These are phyloP conservation scores for Diarsia dahlii DNA, from an alignment of 2,888 invertebrate species.

Conservation along the genomic window DNA sequence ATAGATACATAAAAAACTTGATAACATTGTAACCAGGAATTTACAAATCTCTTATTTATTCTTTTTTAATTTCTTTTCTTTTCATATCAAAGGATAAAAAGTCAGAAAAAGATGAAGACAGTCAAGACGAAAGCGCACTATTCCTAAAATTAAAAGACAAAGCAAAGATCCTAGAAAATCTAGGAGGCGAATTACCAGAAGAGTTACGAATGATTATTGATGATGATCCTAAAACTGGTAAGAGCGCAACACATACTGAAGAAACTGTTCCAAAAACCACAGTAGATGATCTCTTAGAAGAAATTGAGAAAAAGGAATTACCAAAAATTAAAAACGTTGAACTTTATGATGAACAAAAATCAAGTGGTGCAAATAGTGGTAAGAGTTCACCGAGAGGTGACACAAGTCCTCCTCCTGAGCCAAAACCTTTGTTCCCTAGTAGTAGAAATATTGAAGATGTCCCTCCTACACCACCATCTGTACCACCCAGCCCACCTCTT, in stretches of 20 bases:
- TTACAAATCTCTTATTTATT: too few species aligned
- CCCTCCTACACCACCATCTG: constrained; percentile 63
- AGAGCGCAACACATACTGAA: constrained; percentile 73
- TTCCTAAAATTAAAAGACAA: constrained; percentile 86
- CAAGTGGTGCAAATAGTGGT: constrained; percentile 67
- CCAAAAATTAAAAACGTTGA: constrained; percentile 79
- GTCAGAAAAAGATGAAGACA: constrained; percentile 78
- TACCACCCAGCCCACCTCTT: constrained; percentile 69
- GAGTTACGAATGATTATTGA: constrained; percentile 87
- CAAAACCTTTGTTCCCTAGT: constrained; percentile 78
- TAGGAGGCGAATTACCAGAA: constrained; percentile 89
- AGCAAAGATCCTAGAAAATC: constrained; percentile 88
- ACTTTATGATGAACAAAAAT: constrained; percentile 70
- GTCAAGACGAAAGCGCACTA: constrained; percentile 82
- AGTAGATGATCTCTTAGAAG: constrained; percentile 84
- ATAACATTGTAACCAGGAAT: background rate
- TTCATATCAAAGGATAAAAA: constrained; percentile 63
- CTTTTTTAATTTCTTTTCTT: constrained; percentile 5
- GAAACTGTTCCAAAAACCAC: constrained; percentile 67
- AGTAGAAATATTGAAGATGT: constrained; percentile 73
- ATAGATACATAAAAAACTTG: background rate
- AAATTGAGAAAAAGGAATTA: constrained; percentile 86
- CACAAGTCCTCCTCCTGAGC: constrained; percentile 72
- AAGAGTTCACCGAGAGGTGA: constrained; percentile 74
- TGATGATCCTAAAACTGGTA: constrained; percentile 76